Evolutionary conservation across 2,888 invertebrate genomes (phyloP).

Genomic region (Diplazon laetatorius): DNA sequence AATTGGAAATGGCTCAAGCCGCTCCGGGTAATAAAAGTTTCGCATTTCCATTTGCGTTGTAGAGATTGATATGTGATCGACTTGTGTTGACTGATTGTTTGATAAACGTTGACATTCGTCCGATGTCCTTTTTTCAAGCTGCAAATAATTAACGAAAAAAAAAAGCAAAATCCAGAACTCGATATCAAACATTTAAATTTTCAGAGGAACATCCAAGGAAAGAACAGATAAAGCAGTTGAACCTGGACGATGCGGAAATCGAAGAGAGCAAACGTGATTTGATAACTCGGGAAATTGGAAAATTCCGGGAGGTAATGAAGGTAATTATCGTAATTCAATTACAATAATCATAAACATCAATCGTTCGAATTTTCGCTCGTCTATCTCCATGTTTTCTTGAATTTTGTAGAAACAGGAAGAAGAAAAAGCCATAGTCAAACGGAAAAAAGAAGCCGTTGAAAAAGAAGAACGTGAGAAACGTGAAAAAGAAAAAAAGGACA

Average conservation of each 20-base stretch:
- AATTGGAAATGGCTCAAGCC: slow-evolving; percentile 79
- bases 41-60: neutral
- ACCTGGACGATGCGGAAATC: slow-evolving; percentile 92
- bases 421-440: slow-evolving; percentile 86
- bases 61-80: neutral
- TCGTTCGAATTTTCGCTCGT: slow-evolving; percentile 7
- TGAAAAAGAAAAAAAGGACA: slow-evolving; percentile 83
- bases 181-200: slow-evolving; percentile 48
- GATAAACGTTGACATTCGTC: too few species aligned
- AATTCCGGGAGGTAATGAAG: slow-evolving; percentile 98
- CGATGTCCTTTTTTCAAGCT: too few species aligned
- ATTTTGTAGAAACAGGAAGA: slow-evolving; percentile 89
- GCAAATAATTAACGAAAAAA: neutral
- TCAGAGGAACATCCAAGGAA: slow-evolving; percentile 85
- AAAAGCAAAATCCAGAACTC: neutral
- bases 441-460: slow-evolving; percentile 87
- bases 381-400: slow-evolving; percentile 72
- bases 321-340: slow-evolving; percentile 83
- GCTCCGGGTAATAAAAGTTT: slow-evolving; percentile 74
- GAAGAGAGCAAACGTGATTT: slow-evolving; percentile 98
- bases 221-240: slow-evolving; percentile 78
- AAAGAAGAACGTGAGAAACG: slow-evolving; percentile 85
- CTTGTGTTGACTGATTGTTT: too few species aligned
- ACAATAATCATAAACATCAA: slow-evolving; percentile 18
- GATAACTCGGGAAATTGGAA: slow-evolving; percentile 98